Evolutionary conservation across 1,140 invertebrate species (phyloP).

Genomic region (Drosophila willistoni): DNA sequence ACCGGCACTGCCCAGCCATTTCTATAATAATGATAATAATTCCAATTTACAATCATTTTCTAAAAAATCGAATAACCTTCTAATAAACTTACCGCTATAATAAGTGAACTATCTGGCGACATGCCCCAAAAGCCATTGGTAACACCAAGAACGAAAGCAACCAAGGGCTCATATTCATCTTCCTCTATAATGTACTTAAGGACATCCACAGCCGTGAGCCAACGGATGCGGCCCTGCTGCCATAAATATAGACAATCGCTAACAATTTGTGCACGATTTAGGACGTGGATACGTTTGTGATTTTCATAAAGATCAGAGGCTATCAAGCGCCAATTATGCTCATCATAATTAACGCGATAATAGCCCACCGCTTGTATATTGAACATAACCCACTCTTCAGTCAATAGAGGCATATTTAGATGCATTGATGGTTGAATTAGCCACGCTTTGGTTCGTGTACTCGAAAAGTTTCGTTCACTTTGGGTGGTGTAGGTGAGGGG

Average conservation of each 20-base stretch:
- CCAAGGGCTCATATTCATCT: slow-evolving; percentile 40
- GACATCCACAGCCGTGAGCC: slow-evolving; percentile 32
- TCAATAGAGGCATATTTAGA: slow-evolving; percentile 66
- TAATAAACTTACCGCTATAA: slow-evolving; percentile 28
- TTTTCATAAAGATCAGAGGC: slow-evolving; percentile 83
- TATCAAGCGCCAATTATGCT: slow-evolving; percentile 86
- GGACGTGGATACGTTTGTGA: slow-evolving; percentile 85
- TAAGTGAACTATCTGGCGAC: slow-evolving; percentile 28
- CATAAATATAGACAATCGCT: slow-evolving; percentile 89
- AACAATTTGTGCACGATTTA: slow-evolving; percentile 91
- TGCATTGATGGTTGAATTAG: slow-evolving; percentile 76
- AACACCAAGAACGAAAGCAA: slow-evolving; percentile 42
- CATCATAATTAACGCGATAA: slow-evolving; percentile 90
- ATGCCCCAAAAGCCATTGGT: slow-evolving; percentile 41
- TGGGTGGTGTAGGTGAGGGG: slow-evolving; percentile 86
- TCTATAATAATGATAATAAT: slow-evolving; percentile 24
- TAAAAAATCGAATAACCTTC: no score
- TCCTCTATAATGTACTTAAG: slow-evolving; percentile 43
- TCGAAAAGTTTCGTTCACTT: slow-evolving; percentile 85
- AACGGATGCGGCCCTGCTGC: background rate
- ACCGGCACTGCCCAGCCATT: slow-evolving; percentile 39
- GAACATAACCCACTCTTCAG: slow-evolving; percentile 85
- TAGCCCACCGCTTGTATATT: slow-evolving; percentile 86
- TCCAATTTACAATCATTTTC: background rate
- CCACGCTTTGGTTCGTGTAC: slow-evolving; percentile 86